These are phyloP conservation scores for Arge pagana DNA, from an alignment of 2,888 invertebrate genomes.

Conservation along the genomic window DNA sequence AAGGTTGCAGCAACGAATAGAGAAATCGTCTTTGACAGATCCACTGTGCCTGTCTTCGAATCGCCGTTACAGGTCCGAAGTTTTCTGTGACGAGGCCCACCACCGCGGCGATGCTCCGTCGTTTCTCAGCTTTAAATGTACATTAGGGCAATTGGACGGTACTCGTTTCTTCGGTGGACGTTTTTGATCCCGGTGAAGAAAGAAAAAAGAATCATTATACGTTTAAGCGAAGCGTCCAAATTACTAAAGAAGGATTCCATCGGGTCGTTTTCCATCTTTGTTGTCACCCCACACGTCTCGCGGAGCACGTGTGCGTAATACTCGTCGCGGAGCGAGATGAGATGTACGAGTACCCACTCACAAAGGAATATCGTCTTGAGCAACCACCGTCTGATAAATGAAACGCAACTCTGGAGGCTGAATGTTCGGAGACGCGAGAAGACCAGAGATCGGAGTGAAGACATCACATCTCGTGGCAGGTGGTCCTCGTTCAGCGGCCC, in stretches of 20 bases:
- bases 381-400: slow-evolving; percentile 18
- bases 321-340: no score
- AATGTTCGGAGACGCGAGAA: neutral
- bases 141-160: no score
- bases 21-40: slow-evolving; percentile 30
- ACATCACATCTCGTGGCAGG: slow-evolving; percentile 45
- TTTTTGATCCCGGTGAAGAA: no score
- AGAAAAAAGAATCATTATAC: neutral
- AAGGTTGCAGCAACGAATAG: slow-evolving; percentile 31
- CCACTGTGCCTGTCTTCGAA: slow-evolving; percentile 7
- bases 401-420: no score
- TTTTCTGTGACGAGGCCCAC: neutral
- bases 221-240: neutral
- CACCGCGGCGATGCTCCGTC: no score
- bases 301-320: no score
- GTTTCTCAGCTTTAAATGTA: no score
- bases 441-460: slow-evolving; percentile 30
- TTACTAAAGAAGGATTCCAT: neutral
- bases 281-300: no score
- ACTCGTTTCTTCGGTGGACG: no score
- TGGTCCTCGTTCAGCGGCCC: slow-evolving; percentile 38
- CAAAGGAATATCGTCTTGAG: slow-evolving; percentile 19
- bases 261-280: no score
- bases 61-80: no score
- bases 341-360: no score